Base-by-base conservation (phyloP, 2,113 vertebrate genomes). In the Vulpes ferrilata region DNA sequence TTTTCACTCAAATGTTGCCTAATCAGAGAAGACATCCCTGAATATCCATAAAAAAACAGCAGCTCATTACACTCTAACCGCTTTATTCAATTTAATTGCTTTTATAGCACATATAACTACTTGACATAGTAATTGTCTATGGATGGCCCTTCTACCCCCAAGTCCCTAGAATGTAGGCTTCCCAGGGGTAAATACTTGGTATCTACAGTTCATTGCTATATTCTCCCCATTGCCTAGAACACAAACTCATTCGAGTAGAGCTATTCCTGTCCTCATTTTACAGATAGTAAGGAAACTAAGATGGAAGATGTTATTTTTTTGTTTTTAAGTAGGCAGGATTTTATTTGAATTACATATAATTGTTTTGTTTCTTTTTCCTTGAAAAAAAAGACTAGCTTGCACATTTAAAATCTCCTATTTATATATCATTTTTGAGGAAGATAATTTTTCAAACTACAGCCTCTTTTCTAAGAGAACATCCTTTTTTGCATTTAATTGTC, bases 361-460 rank as follows among this genome's bases (percentile, higher is more conserved):
- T 73, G 12, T 88, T 51, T 60, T 67, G 6, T 78, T 76, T 88
- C 27, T 87, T 83, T 95, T 81, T 48, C n/a, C 4, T 82, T 86
- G 74, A 84, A 96, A 93, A 67, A 74, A 87, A 95, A 94, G 7
- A 59, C 15, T 19, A 95, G 4, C 7, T 93, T 93, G 74, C 4
- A 64, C 59, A 71, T 35, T 97, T 71, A 76, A 90, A 94, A 19
- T 88, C 86, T 86, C 35, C 43, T 88, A 53, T 84, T 43, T 43
- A 35, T 69, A 92, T 80, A 87, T 82, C 65, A 79, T 78, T 88
- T 93, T 74, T 62, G 38, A 59, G 32, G 93, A 93, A 86, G n/a
- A 71, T 90, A 11, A 27, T 90, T 95, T 95, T 93, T 60, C 23
- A 93, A 90, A 20, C 8, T 74, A 74, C 90, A 57, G 13, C 22